Percentiles rank a stretch among this genome's conserved stretches.
These are phyloP conservation scores for Thunnus maccoyii DNA, from an alignment of 2,113 vertebrate species.

Conservation along the genomic window DNA sequence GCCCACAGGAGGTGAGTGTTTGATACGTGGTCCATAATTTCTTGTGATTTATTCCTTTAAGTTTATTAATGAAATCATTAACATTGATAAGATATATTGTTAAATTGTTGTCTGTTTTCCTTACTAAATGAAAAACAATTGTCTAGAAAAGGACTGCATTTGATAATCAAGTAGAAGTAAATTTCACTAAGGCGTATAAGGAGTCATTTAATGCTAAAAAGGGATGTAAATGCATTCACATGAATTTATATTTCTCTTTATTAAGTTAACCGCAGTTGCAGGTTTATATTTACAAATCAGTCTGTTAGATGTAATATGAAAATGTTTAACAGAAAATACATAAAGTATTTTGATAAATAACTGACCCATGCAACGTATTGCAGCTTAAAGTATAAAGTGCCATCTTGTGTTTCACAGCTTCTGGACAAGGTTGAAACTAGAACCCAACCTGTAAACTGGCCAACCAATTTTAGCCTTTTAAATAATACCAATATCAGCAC, in stretches of 20 bases:
- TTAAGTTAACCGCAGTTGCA: slow-evolving; percentile 23
- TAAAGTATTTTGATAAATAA: slow-evolving; percentile 43
- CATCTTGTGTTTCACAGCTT: slow-evolving; percentile 64
- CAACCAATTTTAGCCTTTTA: slow-evolving; percentile 9
- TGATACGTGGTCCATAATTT: neutral
- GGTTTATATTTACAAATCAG: slow-evolving; percentile 14
- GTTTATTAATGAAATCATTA: too few relatives aligned
- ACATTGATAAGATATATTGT: too few relatives aligned
- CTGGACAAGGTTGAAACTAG: slow-evolving; percentile 14
- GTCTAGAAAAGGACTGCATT: neutral
- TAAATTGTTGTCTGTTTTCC: too few relatives aligned
- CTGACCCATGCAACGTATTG: neutral
- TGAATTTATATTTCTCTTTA: slow-evolving; percentile 16
- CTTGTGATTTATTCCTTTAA: too few relatives aligned
- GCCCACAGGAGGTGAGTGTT: neutral
- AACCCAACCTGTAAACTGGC: neutral
- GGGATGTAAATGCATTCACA: neutral
- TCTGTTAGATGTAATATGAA: neutral
- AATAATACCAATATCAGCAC: neutral
- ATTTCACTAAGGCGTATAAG: neutral
- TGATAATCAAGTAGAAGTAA: neutral
- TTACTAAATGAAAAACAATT: neutral
- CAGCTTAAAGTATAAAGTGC: slow-evolving; percentile 55
- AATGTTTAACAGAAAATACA: slow-evolving; percentile 7
- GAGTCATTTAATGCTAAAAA: neutral